phyloP scores from a whole-genome alignment of 2,113 vertebrate species.

The Drymodes brunneopygia region DNA sequence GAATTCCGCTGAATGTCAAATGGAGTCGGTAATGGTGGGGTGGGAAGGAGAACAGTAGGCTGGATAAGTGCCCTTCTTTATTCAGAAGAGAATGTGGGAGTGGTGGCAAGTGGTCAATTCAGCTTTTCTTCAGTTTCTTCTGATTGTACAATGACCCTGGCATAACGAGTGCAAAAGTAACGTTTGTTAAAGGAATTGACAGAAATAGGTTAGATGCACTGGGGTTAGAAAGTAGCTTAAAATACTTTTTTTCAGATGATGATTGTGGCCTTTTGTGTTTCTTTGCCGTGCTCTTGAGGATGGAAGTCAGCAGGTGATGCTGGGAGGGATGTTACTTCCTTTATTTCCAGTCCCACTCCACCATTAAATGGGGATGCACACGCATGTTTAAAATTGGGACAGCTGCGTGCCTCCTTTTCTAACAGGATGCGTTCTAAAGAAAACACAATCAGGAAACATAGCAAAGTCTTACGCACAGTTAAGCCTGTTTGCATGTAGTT shows the following conservation, averaged over 20 bases:
- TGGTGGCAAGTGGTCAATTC: neutral
- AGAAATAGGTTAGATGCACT: neutral
- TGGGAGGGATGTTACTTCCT: neutral
- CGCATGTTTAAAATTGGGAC: neutral
- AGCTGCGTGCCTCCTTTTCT: neutral
- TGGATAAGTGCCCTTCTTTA: neutral
- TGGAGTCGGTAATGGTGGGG: neutral
- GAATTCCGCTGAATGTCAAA: neutral
- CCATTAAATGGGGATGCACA: neutral
- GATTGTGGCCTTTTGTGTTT: neutral
- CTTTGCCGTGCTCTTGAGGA: neutral
- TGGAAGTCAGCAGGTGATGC: neutral
- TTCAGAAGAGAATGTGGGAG: conserved; percentile 19
- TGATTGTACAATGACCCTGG: neutral
- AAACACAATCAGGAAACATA: neutral
- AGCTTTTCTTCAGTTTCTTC: neutral
- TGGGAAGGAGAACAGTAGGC: neutral
- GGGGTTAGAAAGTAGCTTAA: neutral
- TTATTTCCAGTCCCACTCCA: neutral
- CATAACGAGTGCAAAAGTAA: neutral
- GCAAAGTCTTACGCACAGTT: neutral
- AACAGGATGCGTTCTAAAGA: neutral
- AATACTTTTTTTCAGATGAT: neutral
- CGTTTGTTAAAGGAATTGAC: neutral
- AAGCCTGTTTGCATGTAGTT: neutral